A percentile compares a stretch with the other conserved stretches of the same genome.
Conservation (phyloP, 2,888 invertebrate species). For the Apodemia hepburni region DNA sequence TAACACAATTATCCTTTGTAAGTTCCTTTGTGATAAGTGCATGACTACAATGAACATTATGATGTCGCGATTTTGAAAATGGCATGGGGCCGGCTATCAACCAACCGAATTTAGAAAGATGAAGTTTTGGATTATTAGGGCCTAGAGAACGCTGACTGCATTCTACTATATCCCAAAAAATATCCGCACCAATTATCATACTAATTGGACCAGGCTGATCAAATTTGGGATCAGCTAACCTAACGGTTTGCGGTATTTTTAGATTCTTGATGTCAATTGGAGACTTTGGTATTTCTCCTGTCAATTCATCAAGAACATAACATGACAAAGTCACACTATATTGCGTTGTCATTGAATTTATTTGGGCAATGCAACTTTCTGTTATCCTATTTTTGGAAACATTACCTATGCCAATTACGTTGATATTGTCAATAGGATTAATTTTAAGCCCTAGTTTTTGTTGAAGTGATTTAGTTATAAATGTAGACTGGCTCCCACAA, state of each 20-base stretch:
- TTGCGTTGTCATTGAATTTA: slow-evolving; percentile 22
- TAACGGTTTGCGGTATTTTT: not conserved
- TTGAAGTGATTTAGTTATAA: no score
- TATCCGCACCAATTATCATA: not conserved
- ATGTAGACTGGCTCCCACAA: no score
- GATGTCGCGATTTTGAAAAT: not conserved
- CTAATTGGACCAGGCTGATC: not conserved
- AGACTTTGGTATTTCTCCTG: not conserved
- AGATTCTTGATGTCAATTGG: not conserved
- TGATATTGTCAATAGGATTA: no score
- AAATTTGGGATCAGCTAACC: not conserved
- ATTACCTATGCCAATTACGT: no score
- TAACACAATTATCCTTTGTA: not conserved
- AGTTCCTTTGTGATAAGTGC: not conserved
- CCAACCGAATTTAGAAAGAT: not conserved
- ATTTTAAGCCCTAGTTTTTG: no score
- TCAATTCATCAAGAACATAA: no score
- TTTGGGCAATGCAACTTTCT: not conserved
- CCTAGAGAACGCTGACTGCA: not conserved
- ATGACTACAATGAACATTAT: not conserved
- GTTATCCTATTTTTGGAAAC: slow-evolving; percentile 9
- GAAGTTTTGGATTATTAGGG: not conserved
- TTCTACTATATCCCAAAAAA: not conserved
- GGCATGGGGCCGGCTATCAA: not conserved
- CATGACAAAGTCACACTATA: not conserved